Evolutionary conservation across 1,140 invertebrate species (phyloP).

Genomic region (Diachasma alloeum): DNA sequence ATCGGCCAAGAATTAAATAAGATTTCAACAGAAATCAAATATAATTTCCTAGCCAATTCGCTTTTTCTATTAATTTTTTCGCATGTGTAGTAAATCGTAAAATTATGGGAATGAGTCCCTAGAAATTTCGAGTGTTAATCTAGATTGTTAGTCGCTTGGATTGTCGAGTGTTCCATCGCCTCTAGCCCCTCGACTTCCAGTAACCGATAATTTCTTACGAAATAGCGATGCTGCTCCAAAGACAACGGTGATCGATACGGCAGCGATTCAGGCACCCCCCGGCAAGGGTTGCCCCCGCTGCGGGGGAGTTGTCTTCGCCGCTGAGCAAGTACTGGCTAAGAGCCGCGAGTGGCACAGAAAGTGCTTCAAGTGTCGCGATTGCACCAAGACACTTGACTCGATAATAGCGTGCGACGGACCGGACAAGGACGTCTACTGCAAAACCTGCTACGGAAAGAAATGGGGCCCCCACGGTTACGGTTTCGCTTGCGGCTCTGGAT

Average conservation of each 20-base stretch:
- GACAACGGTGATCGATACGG: slow-evolving; percentile 81
- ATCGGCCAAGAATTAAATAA: no score
- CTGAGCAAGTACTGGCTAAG: slow-evolving; percentile 88
- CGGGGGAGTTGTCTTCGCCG: slow-evolving; percentile 88
- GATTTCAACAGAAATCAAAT: no score
- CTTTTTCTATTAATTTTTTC: no score
- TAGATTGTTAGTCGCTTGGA: not conserved
- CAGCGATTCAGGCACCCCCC: slow-evolving; percentile 79
- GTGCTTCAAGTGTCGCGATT: slow-evolving; percentile 96
- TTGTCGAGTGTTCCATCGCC: not conserved
- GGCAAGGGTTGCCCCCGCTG: slow-evolving; percentile 90
- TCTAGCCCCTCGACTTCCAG: not conserved
- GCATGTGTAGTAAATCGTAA: no score
- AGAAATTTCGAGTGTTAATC: not conserved
- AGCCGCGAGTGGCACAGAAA: slow-evolving; percentile 96
- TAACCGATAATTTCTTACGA: not conserved
- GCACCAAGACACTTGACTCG: slow-evolving; percentile 90
- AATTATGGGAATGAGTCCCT: no score
- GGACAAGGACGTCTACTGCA: slow-evolving; percentile 91
- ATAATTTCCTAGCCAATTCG: no score
- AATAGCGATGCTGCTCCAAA: slow-evolving; percentile 73
- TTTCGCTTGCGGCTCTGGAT: slow-evolving; percentile 93
- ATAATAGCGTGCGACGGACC: slow-evolving; percentile 93
- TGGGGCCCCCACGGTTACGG: slow-evolving; percentile 96
- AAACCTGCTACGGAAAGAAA: slow-evolving; percentile 90